phyloP scores from a whole-genome alignment of 2,797 vertebrate genomes.

The Cercopithecus hamlyni region DNA sequence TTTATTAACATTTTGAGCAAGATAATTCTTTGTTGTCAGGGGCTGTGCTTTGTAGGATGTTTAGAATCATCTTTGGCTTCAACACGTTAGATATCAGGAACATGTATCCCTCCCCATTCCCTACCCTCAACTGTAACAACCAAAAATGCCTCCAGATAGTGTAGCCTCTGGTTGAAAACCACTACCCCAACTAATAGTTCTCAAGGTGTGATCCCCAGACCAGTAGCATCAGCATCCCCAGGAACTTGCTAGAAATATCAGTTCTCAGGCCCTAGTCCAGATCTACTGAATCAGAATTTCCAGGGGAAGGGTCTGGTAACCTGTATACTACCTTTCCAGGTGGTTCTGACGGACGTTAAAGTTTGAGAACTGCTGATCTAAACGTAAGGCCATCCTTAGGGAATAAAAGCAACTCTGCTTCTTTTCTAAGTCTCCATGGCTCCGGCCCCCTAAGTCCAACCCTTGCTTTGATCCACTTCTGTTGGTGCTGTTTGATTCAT shows the following conservation, averaged over 20 bases:
- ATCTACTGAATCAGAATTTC: neutral
- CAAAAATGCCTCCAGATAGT: neutral
- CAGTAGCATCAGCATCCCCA: neutral
- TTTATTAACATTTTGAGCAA: neutral
- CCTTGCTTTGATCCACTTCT: neutral
- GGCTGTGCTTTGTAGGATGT: neutral
- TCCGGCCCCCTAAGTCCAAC: neutral
- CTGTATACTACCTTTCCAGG: neutral
- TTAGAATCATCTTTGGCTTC: neutral
- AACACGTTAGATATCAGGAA: neutral
- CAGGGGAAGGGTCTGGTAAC: neutral
- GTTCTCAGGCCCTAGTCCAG: neutral
- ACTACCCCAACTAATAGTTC: neutral
- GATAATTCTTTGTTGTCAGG: neutral
- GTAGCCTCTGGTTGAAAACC: slow-evolving; percentile 9
- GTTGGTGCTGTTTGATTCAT: neutral
- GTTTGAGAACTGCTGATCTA: neutral
- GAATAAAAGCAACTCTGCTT: neutral
- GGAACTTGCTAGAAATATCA: neutral
- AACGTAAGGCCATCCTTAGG: neutral
- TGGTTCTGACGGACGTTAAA: neutral
- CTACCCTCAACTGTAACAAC: neutral
- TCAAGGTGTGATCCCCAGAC: neutral
- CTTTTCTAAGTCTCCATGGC: neutral
- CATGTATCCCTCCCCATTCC: neutral